These are phyloP conservation scores for Steatocranus sp. DNA, from an alignment of 2,797 vertebrate genomes.

Conservation along the genomic window DNA sequence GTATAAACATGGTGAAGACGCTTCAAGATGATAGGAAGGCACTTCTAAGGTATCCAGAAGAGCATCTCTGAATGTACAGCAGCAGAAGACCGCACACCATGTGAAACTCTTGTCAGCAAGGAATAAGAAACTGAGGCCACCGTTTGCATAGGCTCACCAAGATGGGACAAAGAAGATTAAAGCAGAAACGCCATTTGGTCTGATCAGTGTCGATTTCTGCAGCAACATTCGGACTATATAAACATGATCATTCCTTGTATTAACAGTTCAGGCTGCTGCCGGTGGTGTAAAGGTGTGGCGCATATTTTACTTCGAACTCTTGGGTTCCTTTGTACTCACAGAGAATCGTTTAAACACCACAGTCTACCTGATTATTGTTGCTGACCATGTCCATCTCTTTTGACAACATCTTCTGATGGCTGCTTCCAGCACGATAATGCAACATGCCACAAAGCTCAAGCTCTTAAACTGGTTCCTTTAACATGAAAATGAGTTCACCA, in stretches of 20 bases:
- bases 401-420: not conserved
- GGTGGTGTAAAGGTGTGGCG: not conserved
- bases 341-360: not conserved
- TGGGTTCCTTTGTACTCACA: not conserved
- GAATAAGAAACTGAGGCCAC: not conserved
- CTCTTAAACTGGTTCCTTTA: not conserved
- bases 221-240: not conserved
- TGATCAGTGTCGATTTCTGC: not conserved
- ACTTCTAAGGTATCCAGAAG: not conserved
- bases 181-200: accelerated
- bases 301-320: not conserved
- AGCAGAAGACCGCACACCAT: not conserved
- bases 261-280: not conserved
- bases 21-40: not conserved
- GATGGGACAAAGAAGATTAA: not conserved
- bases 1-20: not conserved
- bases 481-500: not conserved
- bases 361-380: not conserved
- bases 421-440: not conserved
- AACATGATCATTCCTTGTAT: accelerated
- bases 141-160: not conserved
- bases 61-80: not conserved
- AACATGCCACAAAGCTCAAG: not conserved
- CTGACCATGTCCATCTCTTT: not conserved
- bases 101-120: not conserved